Evolutionary conservation across 2,888 invertebrate genomes (phyloP).

Genomic region (Phortica okadai): DNA sequence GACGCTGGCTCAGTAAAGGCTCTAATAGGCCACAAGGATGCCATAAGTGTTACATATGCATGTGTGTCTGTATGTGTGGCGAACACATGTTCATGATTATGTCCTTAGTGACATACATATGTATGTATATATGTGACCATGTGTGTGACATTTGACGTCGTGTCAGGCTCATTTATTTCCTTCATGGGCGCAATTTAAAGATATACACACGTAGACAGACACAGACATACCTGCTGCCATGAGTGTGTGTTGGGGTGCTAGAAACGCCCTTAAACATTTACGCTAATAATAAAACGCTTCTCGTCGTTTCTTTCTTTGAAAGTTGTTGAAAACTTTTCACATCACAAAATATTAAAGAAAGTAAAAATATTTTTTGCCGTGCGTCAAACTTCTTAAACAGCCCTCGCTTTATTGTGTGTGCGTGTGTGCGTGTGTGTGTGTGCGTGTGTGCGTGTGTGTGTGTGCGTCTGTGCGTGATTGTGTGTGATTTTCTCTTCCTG

Average conservation of each 20-base stretch:
- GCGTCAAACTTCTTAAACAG: neutral
- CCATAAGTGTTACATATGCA: neutral
- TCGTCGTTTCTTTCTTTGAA: neutral
- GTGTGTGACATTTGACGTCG: conserved; percentile 57
- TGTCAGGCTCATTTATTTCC: conserved; percentile 60
- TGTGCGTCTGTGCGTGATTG: conserved; percentile 36
- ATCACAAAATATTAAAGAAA: neutral
- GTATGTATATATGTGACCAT: neutral
- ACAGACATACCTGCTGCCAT: neutral
- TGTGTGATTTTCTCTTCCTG: conserved; percentile 29
- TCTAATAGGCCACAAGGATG: neutral
- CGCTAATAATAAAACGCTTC: neutral
- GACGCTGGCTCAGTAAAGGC: neutral
- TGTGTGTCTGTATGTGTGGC: neutral
- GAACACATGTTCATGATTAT: neutral
- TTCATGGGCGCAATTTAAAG: neutral
- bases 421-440: neutral
- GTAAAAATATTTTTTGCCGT: neutral
- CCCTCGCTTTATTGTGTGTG: neutral
- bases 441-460: too few relatives aligned
- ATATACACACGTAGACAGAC: neutral
- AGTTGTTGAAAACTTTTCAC: too few relatives aligned
- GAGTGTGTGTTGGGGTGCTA: neutral
- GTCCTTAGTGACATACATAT: conserved; percentile 9
- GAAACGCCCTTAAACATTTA: neutral